These are phyloP conservation scores for Tichodroma muraria DNA, from an alignment of 2,113 vertebrate genomes.

Conservation along the genomic window DNA sequence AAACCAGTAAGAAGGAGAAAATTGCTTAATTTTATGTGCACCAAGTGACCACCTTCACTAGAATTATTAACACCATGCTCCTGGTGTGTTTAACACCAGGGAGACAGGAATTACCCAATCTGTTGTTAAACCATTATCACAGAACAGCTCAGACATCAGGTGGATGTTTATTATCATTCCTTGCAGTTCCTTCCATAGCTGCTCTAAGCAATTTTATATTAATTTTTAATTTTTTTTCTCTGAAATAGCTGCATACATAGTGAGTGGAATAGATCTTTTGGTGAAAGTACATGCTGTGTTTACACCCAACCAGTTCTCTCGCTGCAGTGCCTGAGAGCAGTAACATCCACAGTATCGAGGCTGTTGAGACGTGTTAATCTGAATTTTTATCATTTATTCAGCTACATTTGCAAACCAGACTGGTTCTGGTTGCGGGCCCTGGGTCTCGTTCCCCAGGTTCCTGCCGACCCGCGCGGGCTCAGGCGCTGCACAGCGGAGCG, in stretches of 20 bases:
- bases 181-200: background rate
- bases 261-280: background rate
- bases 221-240: background rate
- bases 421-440: rapidly evolving
- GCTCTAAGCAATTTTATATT: background rate
- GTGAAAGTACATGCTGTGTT: background rate
- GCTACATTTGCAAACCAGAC: background rate
- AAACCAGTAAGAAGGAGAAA: background rate
- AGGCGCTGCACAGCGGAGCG: rapidly evolving
- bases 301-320: background rate
- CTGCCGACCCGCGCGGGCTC: rapidly evolving
- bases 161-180: background rate
- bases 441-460: background rate
- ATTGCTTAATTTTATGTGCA: background rate
- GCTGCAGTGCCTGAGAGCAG: background rate
- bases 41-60: background rate
- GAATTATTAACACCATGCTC: background rate
- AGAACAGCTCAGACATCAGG: background rate
- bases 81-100: background rate
- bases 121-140: background rate
- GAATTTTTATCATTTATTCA: background rate
- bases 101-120: background rate
- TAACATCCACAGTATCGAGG: rapidly evolving
- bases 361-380: background rate
- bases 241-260: background rate